Conservation (phyloP, 37 sponge, comb jelly and placozoan genomes). For the Hexactinellida sp. region DNA sequence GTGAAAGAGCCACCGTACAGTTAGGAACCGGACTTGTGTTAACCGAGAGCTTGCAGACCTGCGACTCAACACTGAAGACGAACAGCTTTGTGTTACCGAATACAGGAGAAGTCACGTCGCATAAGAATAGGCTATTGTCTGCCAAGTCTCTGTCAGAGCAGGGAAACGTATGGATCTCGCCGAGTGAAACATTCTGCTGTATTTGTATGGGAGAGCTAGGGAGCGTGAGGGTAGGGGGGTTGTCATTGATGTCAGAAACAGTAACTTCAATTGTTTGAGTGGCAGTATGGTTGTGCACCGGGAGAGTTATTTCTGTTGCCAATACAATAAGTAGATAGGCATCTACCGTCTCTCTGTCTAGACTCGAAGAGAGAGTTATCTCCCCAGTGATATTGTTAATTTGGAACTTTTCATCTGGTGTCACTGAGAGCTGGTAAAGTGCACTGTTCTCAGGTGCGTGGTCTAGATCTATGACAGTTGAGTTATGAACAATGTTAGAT, state of each 20-base stretch:
- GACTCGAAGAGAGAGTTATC: background rate
- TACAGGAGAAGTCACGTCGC: background rate
- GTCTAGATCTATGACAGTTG: conserved; percentile 1
- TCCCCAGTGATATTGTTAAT: background rate
- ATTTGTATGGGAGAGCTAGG: background rate
- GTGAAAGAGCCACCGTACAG: background rate
- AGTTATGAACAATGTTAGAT: background rate
- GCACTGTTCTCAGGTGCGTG: background rate
- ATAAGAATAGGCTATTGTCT: background rate
- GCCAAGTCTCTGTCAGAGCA: background rate
- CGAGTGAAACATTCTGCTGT: background rate
- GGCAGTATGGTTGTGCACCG: background rate
- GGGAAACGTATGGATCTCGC: background rate
- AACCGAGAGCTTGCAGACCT: background rate
- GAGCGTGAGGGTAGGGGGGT: background rate
- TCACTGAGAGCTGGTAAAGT: background rate
- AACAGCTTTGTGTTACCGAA: background rate
- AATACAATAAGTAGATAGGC: background rate
- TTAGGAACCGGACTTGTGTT: background rate
- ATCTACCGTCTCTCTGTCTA: background rate
- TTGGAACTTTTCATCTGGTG: background rate
- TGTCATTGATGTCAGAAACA: background rate
- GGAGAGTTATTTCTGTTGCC: background rate
- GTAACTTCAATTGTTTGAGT: background rate
- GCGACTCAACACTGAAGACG: background rate